Conservation (phyloP, 1,140 invertebrate genomes). For the Charaxes varanes region DNA sequence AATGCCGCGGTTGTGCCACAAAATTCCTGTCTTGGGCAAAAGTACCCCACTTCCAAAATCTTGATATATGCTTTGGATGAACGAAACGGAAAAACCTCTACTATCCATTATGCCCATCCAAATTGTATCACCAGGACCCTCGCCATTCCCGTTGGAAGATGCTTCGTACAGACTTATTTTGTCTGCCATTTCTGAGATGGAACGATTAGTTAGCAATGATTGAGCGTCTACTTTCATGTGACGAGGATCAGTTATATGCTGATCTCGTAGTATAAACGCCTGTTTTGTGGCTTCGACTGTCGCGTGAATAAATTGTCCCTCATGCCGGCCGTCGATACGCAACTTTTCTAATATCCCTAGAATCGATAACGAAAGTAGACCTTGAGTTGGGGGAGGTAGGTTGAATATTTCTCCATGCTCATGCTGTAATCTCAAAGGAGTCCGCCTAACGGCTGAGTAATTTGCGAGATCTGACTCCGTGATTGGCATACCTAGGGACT, state of each 20-base stretch:
- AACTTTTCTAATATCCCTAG: conserved; percentile 55
- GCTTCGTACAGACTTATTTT: conserved; percentile 36
- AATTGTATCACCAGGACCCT: conserved; percentile 52
- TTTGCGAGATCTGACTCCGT: conserved; percentile 49
- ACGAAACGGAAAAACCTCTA: conserved; percentile 60
- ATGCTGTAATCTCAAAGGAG: conserved; percentile 41
- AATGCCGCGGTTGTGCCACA: conserved; percentile 59
- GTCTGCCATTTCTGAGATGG: conserved; percentile 42
- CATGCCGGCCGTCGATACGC: conserved; percentile 46
- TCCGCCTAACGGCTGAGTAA: conserved; percentile 43
- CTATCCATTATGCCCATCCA: conserved; percentile 64
- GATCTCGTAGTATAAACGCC: conserved; percentile 48
- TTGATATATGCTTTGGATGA: conserved; percentile 59
- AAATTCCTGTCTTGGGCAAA: conserved; percentile 51
- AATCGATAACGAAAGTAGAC: conserved; percentile 50
- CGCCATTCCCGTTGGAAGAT: conserved; percentile 25
- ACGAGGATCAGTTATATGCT: conserved; percentile 52
- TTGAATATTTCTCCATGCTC: conserved; percentile 47
- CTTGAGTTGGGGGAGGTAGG: conserved; percentile 56
- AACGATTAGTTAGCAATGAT: conserved; percentile 31
- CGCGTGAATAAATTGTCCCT: conserved; percentile 56
- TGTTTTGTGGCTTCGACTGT: conserved; percentile 61
- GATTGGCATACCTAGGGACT: conserved; percentile 47
- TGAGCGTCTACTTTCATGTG: conserved; percentile 47
- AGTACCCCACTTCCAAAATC: conserved; percentile 50